Percentiles rank a stretch among this genome's conserved stretches.
Evolutionary conservation across 2,113 vertebrate genomes (phyloP).

Genomic region (Dermatemys mawii): DNA sequence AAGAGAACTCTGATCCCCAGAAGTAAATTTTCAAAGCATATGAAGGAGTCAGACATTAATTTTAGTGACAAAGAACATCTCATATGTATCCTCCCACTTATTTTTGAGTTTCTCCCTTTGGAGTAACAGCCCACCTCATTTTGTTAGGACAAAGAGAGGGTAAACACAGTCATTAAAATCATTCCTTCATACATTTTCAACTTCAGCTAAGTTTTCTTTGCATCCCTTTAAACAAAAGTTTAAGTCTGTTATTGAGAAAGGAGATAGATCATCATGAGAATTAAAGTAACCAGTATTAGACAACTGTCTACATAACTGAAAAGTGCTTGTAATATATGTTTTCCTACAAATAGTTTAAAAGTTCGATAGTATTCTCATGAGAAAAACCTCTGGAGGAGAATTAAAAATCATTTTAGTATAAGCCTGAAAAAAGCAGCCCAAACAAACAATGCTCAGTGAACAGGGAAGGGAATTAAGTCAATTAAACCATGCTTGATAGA

Average conservation of each 20-base stretch:
- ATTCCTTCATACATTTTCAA: neutral
- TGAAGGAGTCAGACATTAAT: slow-evolving; percentile 41
- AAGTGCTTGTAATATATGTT: neutral
- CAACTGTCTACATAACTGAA: neutral
- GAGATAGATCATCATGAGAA: slow-evolving; percentile 1
- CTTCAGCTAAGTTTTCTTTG: neutral
- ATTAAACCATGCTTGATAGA: neutral
- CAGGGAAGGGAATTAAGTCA: neutral
- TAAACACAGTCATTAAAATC: neutral
- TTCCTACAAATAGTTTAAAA: neutral
- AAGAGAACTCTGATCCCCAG: slow-evolving; percentile 26
- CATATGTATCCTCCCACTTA: neutral
- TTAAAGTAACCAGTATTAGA: slow-evolving; percentile 13
- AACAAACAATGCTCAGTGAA: neutral
- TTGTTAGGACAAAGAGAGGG: neutral
- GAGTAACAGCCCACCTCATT: neutral
- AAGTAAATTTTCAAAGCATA: slow-evolving; percentile 1
- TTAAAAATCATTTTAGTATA: neutral
- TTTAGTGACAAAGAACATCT: slow-evolving; percentile 54
- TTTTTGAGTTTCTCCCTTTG: neutral
- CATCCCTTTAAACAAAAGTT: neutral
- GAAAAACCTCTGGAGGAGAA: neutral
- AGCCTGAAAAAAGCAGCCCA: neutral
- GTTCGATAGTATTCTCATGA: neutral
- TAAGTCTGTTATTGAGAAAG: neutral